These are phyloP conservation scores for Cheilosia grossa DNA, from an alignment of 2,888 invertebrate species.

Conservation along the genomic window DNA sequence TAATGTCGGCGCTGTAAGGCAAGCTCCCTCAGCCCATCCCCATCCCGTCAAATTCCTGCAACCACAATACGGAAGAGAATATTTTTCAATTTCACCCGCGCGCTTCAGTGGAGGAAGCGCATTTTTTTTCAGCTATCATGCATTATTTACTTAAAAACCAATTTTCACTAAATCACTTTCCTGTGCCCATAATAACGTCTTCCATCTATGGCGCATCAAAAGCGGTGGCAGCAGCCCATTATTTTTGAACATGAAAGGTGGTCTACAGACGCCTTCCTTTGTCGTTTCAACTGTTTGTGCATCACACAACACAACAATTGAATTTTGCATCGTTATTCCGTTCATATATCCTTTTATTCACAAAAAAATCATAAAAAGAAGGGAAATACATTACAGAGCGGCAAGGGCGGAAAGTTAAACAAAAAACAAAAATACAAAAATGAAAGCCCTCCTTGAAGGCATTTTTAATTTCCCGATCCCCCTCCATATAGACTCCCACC, in stretches of 20 bases:
- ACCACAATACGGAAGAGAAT: constrained; percentile 4
- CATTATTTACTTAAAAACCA: constrained; percentile 82
- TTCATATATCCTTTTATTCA: constrained; percentile 57
- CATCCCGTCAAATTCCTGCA: neutral
- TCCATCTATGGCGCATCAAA: constrained; percentile 58
- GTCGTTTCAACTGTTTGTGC: constrained; percentile 49
- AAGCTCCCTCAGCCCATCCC: neutral
- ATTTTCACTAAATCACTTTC: constrained; percentile 83
- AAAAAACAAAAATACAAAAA: constrained; percentile 6
- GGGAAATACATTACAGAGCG: constrained; percentile 36
- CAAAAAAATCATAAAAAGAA: constrained; percentile 18
- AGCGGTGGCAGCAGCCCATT: constrained; percentile 44
- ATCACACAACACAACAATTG: constrained; percentile 69
- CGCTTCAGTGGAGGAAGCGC: constrained; percentile 60
- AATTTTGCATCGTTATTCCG: constrained; percentile 70
- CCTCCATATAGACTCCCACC: constrained; percentile 7
- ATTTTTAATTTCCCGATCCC: constrained; percentile 73
- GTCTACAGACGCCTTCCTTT: constrained; percentile 7
- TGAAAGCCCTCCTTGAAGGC: constrained; percentile 57
- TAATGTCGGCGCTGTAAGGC: constrained; percentile 7
- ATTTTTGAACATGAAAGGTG: constrained; percentile 43
- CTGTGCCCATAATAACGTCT: constrained; percentile 73
- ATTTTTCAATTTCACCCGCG: constrained; percentile 65
- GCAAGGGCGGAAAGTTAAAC: constrained; percentile 13
- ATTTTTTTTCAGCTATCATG: constrained; percentile 64